Percentiles rank a stretch among this genome's conserved stretches.
phyloP scores from a whole-genome alignment of 2,113 vertebrate species.

The Macquaria ambigua region DNA sequence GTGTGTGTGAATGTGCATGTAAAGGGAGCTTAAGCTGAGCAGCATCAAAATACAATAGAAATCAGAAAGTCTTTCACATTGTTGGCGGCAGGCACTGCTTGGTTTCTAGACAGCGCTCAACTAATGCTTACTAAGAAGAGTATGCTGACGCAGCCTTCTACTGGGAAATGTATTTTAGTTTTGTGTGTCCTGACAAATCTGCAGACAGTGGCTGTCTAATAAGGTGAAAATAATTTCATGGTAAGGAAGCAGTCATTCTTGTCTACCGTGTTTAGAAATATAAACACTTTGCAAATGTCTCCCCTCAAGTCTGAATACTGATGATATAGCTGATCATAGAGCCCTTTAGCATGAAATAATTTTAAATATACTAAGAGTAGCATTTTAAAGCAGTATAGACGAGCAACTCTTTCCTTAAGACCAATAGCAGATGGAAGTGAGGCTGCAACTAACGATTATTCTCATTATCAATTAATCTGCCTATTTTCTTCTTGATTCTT shows the following conservation, averaged over 20 bases:
- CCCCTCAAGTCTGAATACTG: not conserved
- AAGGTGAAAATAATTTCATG: constrained; percentile 22
- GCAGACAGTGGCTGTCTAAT: constrained; percentile 33
- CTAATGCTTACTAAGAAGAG: constrained; percentile 29
- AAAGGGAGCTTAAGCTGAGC: constrained; percentile 34
- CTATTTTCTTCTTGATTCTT: not conserved
- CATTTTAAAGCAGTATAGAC: not conserved
- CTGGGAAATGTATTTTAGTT: constrained; percentile 31
- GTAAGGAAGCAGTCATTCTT: constrained; percentile 6
- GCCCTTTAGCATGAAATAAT: not conserved
- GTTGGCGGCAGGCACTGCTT: not conserved
- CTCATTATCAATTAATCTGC: too few species aligned
- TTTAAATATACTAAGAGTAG: not conserved
- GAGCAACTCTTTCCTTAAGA: not conserved
- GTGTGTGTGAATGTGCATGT: constrained; percentile 9
- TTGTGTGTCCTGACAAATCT: constrained; percentile 32
- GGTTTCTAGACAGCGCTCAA: constrained; percentile 18
- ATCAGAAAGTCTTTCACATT: constrained; percentile 38
- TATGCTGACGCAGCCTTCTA: constrained; percentile 37
- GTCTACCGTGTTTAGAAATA: constrained; percentile 14
- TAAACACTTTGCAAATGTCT: constrained; percentile 10
- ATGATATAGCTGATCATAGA: not conserved
- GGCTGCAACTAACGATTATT: too few species aligned
- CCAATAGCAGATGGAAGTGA: not conserved
- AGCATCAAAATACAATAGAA: constrained; percentile 40